phyloP scores from a whole-genome alignment of 1,140 invertebrate species.

The Listronotus bonariensis region DNA sequence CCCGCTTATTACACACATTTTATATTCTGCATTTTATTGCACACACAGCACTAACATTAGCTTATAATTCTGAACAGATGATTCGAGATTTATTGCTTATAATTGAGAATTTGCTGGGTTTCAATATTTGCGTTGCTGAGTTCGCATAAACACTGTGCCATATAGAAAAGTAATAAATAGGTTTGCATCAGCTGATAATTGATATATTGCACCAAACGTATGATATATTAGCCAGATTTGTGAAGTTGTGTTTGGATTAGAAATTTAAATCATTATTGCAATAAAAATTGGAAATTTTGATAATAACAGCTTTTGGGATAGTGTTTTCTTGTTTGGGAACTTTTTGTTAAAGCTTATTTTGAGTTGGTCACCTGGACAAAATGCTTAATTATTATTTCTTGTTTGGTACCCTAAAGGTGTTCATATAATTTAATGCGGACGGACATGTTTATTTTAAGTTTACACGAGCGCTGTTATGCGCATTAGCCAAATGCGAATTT shows the following conservation, averaged over 20 bases:
- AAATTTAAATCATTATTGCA: neutral
- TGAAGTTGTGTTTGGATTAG: neutral
- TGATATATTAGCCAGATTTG: no score
- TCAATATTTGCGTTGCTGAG: constrained; percentile 23
- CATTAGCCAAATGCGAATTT: no score
- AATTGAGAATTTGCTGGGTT: constrained; percentile 27
- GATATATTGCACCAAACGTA: neutral
- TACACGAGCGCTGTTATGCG: no score
- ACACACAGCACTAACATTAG: constrained; percentile 23
- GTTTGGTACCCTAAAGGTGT: no score
- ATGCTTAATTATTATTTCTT: no score
- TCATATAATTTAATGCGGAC: no score
- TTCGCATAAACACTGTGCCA: constrained; percentile 15
- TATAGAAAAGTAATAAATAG: constrained; percentile 19
- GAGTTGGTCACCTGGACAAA: no score
- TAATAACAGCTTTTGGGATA: neutral
- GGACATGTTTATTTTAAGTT: no score
- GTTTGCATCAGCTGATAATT: constrained; percentile 8
- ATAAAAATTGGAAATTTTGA: neutral
- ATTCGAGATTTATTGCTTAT: constrained; percentile 25
- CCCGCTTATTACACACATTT: constrained; percentile 10
- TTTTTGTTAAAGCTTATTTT: no score
- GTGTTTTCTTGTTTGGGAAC: no score
- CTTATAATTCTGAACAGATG: constrained; percentile 24
- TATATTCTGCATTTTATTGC: constrained; percentile 21